These are phyloP conservation scores for Beaufortia kweichowensis DNA, from an alignment of 2,113 vertebrate species.

Conservation along the genomic window DNA sequence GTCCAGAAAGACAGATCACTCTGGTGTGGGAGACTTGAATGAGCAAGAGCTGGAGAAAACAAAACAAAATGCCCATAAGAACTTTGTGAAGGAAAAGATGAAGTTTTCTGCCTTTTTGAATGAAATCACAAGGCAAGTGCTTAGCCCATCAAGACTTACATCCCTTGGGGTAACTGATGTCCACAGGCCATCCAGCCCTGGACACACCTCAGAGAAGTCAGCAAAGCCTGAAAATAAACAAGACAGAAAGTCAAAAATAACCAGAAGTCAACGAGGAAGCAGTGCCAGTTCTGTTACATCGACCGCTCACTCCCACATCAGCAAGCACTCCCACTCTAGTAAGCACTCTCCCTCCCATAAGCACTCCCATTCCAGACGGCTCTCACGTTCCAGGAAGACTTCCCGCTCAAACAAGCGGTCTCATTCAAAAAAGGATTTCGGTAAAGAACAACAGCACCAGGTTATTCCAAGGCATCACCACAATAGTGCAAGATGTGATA, in stretches of 20 bases:
- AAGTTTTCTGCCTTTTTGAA: conserved; percentile 82
- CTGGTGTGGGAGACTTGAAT: conserved; percentile 52
- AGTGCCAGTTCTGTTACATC: conserved; percentile 60
- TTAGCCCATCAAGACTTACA: conserved; percentile 77
- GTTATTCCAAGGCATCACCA: conserved; percentile 14
- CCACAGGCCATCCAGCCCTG: conserved; percentile 54
- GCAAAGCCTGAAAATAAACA: conserved; percentile 43
- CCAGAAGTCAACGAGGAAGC: conserved; percentile 44
- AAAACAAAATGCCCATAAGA: conserved; percentile 62
- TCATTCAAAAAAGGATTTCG: conserved; percentile 39
- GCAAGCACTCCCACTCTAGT: conserved; percentile 39
- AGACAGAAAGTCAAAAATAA: conserved; percentile 41
- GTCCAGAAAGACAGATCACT: conserved; percentile 44
- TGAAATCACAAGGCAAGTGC: conserved; percentile 80
- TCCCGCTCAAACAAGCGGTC: conserved; percentile 50
- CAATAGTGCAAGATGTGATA: conserved; percentile 51
- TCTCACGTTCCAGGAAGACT: conserved; percentile 42
- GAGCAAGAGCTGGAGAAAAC: conserved; percentile 55
- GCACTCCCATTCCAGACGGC: conserved; percentile 36
- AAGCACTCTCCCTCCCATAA: conserved; percentile 42
- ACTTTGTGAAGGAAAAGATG: conserved; percentile 73
- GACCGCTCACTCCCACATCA: conserved; percentile 53
- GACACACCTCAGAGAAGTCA: conserved; percentile 46
- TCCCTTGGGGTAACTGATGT: conserved; percentile 72
- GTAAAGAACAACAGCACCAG: conserved; percentile 37